Conservation (phyloP, 2,888 invertebrate genomes). For the Diarsia dahlii region DNA sequence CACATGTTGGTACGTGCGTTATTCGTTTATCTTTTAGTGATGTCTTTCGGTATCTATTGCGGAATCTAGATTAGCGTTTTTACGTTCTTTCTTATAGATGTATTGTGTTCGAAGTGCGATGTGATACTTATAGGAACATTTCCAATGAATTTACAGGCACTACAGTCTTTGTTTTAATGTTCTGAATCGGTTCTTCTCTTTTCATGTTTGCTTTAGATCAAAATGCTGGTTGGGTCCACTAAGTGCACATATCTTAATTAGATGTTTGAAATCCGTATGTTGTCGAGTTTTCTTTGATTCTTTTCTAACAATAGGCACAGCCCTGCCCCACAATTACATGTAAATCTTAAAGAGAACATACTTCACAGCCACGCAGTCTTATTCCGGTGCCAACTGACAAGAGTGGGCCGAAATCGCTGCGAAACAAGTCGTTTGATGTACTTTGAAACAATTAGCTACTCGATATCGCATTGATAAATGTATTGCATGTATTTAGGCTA, state of each 20-base stretch:
- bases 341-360: constrained; percentile 21
- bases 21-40: constrained; percentile 29
- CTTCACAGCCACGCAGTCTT: constrained; percentile 1
- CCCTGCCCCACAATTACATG: constrained; percentile 45
- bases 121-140: not conserved
- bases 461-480: constrained; percentile 21
- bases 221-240: not conserved
- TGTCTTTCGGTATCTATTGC: constrained; percentile 24
- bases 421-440: constrained; percentile 5
- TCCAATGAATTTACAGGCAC: not conserved
- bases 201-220: not conserved
- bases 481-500: constrained; percentile 28
- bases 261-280: not conserved
- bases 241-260: not conserved
- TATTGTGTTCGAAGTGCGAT: not conserved
- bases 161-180: not conserved
- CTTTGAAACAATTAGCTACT: constrained; percentile 24
- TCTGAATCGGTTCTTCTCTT: not conserved
- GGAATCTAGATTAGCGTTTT: constrained; percentile 2
- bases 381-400: constrained; percentile 50
- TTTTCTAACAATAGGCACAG: not conserved
- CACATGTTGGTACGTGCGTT: constrained; percentile 48
- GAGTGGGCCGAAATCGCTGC: constrained; percentile 45
- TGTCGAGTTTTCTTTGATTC: too few relatives aligned
- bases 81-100: constrained; percentile 10